These are phyloP conservation scores for Synergus laeviventris DNA, from an alignment of 2,888 invertebrate genomes.

Conservation along the genomic window DNA sequence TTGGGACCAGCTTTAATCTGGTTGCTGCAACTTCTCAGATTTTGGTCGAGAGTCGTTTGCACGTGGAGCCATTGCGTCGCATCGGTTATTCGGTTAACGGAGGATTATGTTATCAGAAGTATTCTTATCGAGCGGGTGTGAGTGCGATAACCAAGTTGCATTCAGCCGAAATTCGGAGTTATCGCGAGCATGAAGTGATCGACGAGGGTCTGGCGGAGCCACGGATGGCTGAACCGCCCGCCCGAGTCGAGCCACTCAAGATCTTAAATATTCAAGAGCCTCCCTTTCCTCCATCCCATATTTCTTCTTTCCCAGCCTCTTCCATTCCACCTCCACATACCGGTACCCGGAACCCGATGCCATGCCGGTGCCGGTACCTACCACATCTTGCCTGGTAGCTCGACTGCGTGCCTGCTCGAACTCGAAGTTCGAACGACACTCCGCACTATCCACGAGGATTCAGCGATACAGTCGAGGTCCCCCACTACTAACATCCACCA, in stretches of 20 bases:
- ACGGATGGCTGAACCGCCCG: conserved; percentile 48
- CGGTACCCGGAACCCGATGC: background rate
- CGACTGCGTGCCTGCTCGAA: conserved; percentile 37
- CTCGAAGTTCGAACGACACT: too few relatives aligned
- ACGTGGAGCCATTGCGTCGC: background rate
- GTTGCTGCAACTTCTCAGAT: background rate
- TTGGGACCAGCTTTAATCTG: too few relatives aligned
- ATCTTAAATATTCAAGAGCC: conserved; percentile 62
- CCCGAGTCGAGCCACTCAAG: conserved; percentile 56
- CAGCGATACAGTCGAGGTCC: conserved; percentile 48
- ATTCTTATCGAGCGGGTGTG: background rate
- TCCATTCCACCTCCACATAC: background rate
- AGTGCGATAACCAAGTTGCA: conserved; percentile 38
- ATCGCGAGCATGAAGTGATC: conserved; percentile 52
- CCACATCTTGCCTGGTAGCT: conserved; percentile 37
- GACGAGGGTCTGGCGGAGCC: conserved; percentile 46
- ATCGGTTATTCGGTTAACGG: background rate
- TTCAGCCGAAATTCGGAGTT: conserved; percentile 50
- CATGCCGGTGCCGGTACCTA: too few relatives aligned
- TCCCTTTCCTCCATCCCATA: conserved; percentile 47
- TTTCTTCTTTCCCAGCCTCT: conserved; percentile 8
- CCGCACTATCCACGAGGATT: conserved; percentile 44
- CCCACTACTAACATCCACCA: conserved; percentile 46
- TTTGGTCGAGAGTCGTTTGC: background rate
- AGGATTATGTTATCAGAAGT: background rate